phyloP scores from a whole-genome alignment of 30 jellyfish, hydroid and myxozoan species.

The Mastigias papua region DNA sequence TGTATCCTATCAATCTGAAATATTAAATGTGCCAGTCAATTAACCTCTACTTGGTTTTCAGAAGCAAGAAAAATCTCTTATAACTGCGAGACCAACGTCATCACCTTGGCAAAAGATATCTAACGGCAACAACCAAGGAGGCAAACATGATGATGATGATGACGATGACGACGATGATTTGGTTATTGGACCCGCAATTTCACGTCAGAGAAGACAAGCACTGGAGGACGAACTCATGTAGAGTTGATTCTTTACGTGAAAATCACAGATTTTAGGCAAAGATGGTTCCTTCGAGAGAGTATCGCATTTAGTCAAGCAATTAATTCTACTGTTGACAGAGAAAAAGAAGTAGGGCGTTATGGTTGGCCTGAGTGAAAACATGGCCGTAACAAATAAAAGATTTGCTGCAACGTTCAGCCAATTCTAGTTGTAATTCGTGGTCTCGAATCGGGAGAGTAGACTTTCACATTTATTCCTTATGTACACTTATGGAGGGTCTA shows the following conservation, averaged over 20 bases:
- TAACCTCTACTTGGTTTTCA: neutral
- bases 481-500: too few relatives aligned
- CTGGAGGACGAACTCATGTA: slow-evolving; percentile 74
- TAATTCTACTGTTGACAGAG: too few relatives aligned
- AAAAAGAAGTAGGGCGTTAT: too few relatives aligned
- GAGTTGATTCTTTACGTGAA: neutral
- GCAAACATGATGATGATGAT: slow-evolving; percentile 55
- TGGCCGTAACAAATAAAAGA: too few relatives aligned
- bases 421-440: too few relatives aligned
- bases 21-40: neutral
- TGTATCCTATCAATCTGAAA: too few relatives aligned
- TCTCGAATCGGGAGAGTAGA: too few relatives aligned
- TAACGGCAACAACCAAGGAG: slow-evolving; percentile 2
- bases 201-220: slow-evolving; percentile 40
- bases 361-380: too few relatives aligned
- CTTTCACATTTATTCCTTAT: too few relatives aligned
- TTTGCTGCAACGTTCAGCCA: too few relatives aligned
- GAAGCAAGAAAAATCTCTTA: slow-evolving; percentile 66
- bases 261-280: neutral
- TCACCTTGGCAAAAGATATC: slow-evolving; percentile 70
- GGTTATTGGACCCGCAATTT: slow-evolving; percentile 59
- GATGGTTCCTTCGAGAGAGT: too few relatives aligned
- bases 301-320: too few relatives aligned
- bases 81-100: slow-evolving; percentile 62
- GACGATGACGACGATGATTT: slow-evolving; percentile 71